Evolutionary conservation across 2,888 invertebrate species (phyloP).

Genomic region (Synanthedon vespiformis): DNA sequence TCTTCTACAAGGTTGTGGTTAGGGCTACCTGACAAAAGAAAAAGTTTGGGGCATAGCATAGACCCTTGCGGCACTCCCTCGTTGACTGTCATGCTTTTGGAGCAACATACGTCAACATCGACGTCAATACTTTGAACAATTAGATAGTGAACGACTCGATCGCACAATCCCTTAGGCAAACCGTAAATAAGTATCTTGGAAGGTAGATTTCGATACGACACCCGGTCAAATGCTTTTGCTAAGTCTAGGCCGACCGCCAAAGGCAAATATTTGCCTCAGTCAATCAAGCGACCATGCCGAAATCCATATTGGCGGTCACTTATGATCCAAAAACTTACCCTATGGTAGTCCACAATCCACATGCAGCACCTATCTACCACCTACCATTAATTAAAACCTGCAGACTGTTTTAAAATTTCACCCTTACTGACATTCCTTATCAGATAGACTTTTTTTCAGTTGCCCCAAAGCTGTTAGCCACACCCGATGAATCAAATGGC

Average conservation of each 20-base stretch:
- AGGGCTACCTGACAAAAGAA: not conserved
- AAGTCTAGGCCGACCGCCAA: too few species aligned
- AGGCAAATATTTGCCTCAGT: too few species aligned
- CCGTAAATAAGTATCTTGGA: not conserved
- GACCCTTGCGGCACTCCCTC: not conserved
- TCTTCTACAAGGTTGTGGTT: too few species aligned
- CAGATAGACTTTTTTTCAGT: conserved; percentile 19
- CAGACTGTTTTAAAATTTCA: too few species aligned
- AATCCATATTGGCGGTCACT: too few species aligned
- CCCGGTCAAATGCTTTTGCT: not conserved
- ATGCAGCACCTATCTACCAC: too few species aligned
- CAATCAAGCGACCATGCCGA: too few species aligned
- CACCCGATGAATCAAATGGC: conserved; percentile 4
- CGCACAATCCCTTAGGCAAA: not conserved
- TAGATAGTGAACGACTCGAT: not conserved
- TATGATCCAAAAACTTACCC: too few species aligned
- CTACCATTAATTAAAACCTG: too few species aligned
- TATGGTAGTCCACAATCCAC: too few species aligned
- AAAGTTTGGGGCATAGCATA: not conserved
- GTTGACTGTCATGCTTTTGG: not conserved
- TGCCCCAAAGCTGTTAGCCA: conserved; percentile 28
- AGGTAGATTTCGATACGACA: not conserved
- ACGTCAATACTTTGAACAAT: not conserved
- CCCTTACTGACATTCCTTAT: too few species aligned
- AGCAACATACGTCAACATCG: not conserved